Percentiles rank a stretch among this genome's conserved stretches.
Evolutionary conservation across 2,888 invertebrate genomes (phyloP).

Genomic region (Heliconius charithonia): DNA sequence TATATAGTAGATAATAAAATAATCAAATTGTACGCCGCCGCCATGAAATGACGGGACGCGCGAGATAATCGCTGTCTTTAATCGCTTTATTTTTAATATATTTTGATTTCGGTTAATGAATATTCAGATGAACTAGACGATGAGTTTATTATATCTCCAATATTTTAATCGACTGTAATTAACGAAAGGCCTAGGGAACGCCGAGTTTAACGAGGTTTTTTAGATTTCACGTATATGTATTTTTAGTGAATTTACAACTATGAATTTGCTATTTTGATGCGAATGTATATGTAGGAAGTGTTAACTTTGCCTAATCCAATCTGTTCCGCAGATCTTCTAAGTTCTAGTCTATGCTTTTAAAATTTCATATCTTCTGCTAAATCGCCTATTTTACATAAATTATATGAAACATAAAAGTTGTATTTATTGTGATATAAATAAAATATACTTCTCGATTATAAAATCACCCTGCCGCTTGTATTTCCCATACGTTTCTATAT

Average conservation of each 20-base stretch:
- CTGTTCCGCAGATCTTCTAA: slow-evolving; percentile 65
- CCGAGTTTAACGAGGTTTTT: slow-evolving; percentile 16
- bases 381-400: slow-evolving; percentile 53
- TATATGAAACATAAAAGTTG: slow-evolving; percentile 56
- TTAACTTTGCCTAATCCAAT: slow-evolving; percentile 55
- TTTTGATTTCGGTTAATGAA: slow-evolving; percentile 27
- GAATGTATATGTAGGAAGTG: slow-evolving; percentile 61
- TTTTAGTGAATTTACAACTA: slow-evolving; percentile 51
- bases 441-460: slow-evolving; percentile 61
- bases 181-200: slow-evolving; percentile 46
- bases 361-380: slow-evolving; percentile 59
- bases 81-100: slow-evolving; percentile 43
- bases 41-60: slow-evolving; percentile 41
- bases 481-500: slow-evolving; percentile 65
- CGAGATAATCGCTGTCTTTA: slow-evolving; percentile 38
- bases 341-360: slow-evolving; percentile 74
- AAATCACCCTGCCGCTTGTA: slow-evolving; percentile 57
- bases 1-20: slow-evolving; percentile 47
- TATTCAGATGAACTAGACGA: slow-evolving; percentile 24
- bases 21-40: slow-evolving; percentile 38
- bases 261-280: slow-evolving; percentile 65
- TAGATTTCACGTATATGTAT: slow-evolving; percentile 29
- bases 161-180: slow-evolving; percentile 37
- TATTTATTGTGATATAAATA: slow-evolving; percentile 60
- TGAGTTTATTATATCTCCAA: slow-evolving; percentile 35